Evolutionary conservation across 2,113 vertebrate genomes (phyloP).

Genomic region (Toxostoma redivivum): DNA sequence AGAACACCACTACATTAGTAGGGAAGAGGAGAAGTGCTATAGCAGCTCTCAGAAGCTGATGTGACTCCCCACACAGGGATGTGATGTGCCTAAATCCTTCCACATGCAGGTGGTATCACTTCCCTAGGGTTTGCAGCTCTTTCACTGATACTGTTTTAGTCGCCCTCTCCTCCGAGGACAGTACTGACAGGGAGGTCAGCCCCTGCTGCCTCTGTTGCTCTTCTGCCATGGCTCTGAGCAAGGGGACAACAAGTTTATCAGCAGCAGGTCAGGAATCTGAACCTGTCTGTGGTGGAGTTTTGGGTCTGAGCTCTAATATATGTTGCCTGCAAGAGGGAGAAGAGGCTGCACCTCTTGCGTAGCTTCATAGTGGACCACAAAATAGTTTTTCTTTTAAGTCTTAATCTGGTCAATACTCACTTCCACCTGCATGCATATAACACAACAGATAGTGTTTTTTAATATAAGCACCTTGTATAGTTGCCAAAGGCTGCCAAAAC

Average conservation of each 20-base stretch:
- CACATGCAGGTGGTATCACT: not conserved
- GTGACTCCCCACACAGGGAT: not conserved
- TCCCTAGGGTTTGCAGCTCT: not conserved
- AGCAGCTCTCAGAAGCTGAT: not conserved
- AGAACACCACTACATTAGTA: not conserved
- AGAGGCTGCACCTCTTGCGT: not conserved
- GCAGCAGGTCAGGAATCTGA: not conserved
- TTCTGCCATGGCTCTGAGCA: not conserved
- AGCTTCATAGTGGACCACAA: not conserved
- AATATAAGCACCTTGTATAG: not conserved
- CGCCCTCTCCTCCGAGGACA: not conserved
- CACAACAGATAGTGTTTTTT: not conserved
- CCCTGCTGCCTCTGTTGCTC: not conserved
- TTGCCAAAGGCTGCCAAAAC: too few species aligned
- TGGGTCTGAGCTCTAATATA: fast-evolving
- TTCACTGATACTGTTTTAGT: fast-evolving
- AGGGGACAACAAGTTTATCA: fast-evolving
- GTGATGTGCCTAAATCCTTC: not conserved
- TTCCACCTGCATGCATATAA: not conserved
- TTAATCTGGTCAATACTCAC: not conserved
- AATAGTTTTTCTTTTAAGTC: not conserved
- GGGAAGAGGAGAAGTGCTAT: not conserved
- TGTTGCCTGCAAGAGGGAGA: not conserved
- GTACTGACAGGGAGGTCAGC: not conserved
- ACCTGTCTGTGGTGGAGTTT: not conserved